phyloP scores from a whole-genome alignment of 2,888 invertebrate genomes.

The Diaperis boleti region DNA sequence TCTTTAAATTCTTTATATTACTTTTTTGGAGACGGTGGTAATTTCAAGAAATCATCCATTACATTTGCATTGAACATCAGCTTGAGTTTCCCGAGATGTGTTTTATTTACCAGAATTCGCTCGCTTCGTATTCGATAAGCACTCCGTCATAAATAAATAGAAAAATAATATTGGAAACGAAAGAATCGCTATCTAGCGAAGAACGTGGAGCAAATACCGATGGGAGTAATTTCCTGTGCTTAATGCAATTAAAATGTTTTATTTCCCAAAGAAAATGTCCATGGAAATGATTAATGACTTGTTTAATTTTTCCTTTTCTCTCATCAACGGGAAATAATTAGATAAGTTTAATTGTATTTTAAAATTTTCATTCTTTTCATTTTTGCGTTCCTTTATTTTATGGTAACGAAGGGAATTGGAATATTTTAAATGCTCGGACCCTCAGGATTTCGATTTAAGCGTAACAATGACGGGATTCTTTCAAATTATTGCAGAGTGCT shows the following conservation, averaged over 20 bases:
- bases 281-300: conserved; percentile 46
- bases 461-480: conserved; percentile 21
- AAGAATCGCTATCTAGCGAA: conserved; percentile 52
- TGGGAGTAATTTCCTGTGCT: conserved; percentile 21
- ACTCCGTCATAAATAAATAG: conserved; percentile 58
- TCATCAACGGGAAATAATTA: conserved; percentile 46
- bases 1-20: not conserved
- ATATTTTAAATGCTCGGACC: conserved; percentile 25
- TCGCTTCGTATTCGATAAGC: conserved; percentile 58
- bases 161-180: conserved; percentile 60
- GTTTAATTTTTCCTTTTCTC: conserved; percentile 43
- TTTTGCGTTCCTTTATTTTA: conserved; percentile 23
- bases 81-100: conserved; percentile 34
- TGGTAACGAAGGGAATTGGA: conserved; percentile 31
- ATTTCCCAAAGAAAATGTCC: conserved; percentile 32
- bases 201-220: conserved; percentile 51
- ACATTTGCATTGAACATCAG: too few species aligned
- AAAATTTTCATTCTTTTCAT: conserved; percentile 36
- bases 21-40: too few species aligned
- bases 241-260: conserved; percentile 38
- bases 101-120: conserved; percentile 46
- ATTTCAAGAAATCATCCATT: too few species aligned
- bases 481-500: conserved; percentile 13
- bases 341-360: conserved; percentile 50
- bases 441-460: conserved; percentile 15